Base-by-base conservation (phyloP, 2,888 invertebrate species). In the Ashinkailepas kermadecensis region DNA sequence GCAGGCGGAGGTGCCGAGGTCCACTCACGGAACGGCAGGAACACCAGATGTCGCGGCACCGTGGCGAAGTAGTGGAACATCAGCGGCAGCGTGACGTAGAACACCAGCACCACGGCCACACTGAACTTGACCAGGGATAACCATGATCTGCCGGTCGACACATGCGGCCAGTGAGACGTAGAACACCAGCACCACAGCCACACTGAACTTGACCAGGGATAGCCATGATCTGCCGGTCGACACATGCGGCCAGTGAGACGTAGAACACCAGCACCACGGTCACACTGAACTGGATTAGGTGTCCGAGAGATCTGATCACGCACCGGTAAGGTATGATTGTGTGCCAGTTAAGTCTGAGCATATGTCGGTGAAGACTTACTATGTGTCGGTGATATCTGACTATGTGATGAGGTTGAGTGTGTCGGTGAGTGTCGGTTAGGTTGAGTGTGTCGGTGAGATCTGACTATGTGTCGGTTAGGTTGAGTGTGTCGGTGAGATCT, bases 11-110 rank as follows among this genome's bases (percentile, higher is more conserved):
- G 39, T 3, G 39, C 39, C 39, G 39, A 18, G 12, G 23, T 4
- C n/a, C 58, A 62, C 83, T 83, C 84, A 84, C 85, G 81, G 84
- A 83, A 85, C 23, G 84, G 84, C 54, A 85, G 81, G 79, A 85
- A 85, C 25, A 85, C 84, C 62, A 85, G 83, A 56, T 85, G 85
- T 39, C 85, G 83, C 78, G 85, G 85, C 25, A 85, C 81, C 62
- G 83, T 81, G 57, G 84, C 82, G 54, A 81, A 84, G 80, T 82
- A 84, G 54, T 83, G 84, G 82, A 83, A 85, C 15, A 84, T 79
- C n/a, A 85, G 81, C 21, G 85, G 85, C 15, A 85, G 54, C 13
- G 85, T 79, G 25, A 85, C 78, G 78, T 85, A 85, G n/a, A 84
- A 79, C n/a, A 85, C 64, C 74, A 83, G 82, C 54, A 84, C 11